Base-by-base conservation (phyloP, 2,797 vertebrate species). In the Champsocephalus esox region DNA sequence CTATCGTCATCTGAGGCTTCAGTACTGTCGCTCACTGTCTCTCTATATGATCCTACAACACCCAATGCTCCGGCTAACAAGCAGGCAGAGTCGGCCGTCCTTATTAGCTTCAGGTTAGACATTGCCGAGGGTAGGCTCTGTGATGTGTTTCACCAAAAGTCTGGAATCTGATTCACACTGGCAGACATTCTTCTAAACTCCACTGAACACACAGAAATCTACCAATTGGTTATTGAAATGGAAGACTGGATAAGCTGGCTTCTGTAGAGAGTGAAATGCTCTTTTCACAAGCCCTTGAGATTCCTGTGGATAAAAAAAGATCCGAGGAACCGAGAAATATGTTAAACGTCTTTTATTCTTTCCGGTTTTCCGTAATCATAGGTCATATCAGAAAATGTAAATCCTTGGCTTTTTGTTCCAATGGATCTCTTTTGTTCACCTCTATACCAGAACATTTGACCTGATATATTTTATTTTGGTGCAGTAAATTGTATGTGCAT, bases 61-160 rank as follows among this genome's bases (percentile, higher is more conserved):
- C 69, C 73, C 60, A 56, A 44, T 62, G 63, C 79, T 17, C 12
- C 2, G 6, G 58, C 73, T 90, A 89, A 90, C 85, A 81, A 89
- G 87, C 73, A 51, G 38, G 60, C 75, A 19, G 13, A 77, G 75
- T 63, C 34, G 74, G 57, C 41, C 52, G 4, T 61, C 70, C 88
- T 81, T 70, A 85, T 90, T 85, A 85, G 68, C 65, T 64, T 44
- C 60, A 60, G 73, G 77, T 57, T 28, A 41, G 50, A 80, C 80
- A 56, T 41, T 9, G 70, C 76, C 52, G 68, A 64, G 69, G 16
- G 9, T 55, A 7, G 44, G 34, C 59, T 66, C 55, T 67, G 79
- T 72, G 65, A 69, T 50, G 24, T 60, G 70, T 78, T 77, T 79
- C 66, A 64, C 55, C 62, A 73, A 63, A 77, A 70, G 50, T 77